phyloP scores from a whole-genome alignment of 2,113 vertebrate genomes.

The Choloepus hoffmanni region DNA sequence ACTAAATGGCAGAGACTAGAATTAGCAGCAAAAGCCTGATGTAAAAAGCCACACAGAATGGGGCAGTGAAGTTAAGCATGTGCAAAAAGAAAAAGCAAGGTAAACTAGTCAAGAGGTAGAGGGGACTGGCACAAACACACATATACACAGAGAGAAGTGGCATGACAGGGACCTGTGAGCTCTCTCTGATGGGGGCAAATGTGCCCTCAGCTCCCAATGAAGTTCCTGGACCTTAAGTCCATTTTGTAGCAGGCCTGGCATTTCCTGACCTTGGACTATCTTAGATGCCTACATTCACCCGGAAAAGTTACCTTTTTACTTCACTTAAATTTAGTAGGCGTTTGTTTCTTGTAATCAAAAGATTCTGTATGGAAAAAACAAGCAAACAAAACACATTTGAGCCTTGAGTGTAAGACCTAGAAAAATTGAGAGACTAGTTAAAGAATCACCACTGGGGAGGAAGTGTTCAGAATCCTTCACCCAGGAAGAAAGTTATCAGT shows the following conservation, averaged over 20 bases:
- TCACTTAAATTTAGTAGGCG: background rate
- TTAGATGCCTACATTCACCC: background rate
- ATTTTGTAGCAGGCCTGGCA: background rate
- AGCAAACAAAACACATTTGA: background rate
- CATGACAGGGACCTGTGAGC: background rate
- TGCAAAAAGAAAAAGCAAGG: background rate
- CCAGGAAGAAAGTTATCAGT: background rate
- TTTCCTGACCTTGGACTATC: background rate
- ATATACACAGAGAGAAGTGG: background rate
- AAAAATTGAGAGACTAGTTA: background rate
- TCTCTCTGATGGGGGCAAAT: background rate
- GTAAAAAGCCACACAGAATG: background rate
- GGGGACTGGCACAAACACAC: background rate
- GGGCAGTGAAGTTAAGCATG: accelerated
- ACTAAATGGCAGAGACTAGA: background rate
- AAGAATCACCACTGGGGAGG: background rate
- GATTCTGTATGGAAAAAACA: background rate
- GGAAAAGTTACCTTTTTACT: background rate
- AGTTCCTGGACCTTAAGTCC: background rate
- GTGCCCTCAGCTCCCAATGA: background rate
- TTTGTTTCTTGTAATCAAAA: background rate
- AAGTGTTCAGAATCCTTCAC: background rate
- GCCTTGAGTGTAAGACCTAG: background rate
- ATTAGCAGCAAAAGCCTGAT: background rate
- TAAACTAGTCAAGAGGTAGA: background rate